Evolutionary conservation across 2,797 vertebrate genomes (phyloP), one percentile per base, ranked within the genome.

Genomic region (Cirrhinus mrigala): DNA sequence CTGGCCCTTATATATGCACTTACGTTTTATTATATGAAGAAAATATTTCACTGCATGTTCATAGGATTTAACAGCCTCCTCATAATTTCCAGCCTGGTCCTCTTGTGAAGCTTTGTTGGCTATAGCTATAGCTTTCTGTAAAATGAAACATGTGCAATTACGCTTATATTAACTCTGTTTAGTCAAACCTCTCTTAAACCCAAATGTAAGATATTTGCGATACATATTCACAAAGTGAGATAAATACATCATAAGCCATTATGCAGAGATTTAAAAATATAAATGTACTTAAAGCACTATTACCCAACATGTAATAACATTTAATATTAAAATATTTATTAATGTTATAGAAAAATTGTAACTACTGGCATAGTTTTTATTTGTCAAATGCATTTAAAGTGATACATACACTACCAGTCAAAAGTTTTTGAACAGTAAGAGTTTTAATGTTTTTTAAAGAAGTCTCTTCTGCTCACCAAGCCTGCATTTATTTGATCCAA

Each of bases 11-110:
- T 37, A 4, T 7, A 18, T 56, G 69, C 50, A 94, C 98, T 94
- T 94, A 99, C 98, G 97, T 95, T 99, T 99, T 86, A 98, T 60
- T 82, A 99, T 95, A 64, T 99, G 98, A 70, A 99, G 93, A 92
- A 99, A 98, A 92, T 97, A 97, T 92, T 98, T 97, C 87, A 99
- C 98, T 60, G 98, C 96, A 1, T 98, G 96, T 22, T 99, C 96
- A 92, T 99, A 99, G 79, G 97, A 95, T 3, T 89, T 94, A 70
- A 99, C 94, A 74, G 98, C 98, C 90, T 99, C 98, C 82, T 97
- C 97, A 68, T 96, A 99, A 91, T 99, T 98, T 60, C 95, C 96
- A 70, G 94, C 97, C 91, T 98, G 95, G 91, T 99, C 98, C 89
- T 98, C 97, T 81, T 98, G 95, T 0, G 97, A 96, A 76, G 98